These are phyloP conservation scores for Cheilosia grossa DNA, from an alignment of 2,888 invertebrate genomes.

Conservation along the genomic window DNA sequence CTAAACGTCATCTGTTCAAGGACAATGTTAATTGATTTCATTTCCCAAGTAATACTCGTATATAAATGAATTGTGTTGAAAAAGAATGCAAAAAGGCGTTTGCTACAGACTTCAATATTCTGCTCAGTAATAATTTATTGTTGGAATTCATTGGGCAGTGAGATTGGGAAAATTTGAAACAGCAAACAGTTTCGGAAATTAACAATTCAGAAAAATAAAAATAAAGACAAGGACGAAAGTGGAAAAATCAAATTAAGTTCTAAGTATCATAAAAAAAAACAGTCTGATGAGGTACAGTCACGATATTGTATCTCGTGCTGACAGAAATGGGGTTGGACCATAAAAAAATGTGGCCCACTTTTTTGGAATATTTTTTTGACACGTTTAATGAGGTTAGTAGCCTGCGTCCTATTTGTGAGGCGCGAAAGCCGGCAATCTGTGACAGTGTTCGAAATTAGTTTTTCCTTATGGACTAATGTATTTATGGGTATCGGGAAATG, in stretches of 20 bases:
- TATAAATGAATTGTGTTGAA: constrained; percentile 50
- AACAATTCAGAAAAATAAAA: constrained; percentile 44
- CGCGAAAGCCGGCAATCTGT: too few species aligned
- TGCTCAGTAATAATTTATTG: constrained; percentile 44
- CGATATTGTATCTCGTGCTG: not conserved
- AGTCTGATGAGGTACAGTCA: not conserved
- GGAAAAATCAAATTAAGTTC: constrained; percentile 26
- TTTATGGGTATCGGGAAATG: too few species aligned
- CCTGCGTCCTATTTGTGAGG: too few species aligned
- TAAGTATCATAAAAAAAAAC: not conserved
- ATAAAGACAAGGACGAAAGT: constrained; percentile 6
- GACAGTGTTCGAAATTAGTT: too few species aligned
- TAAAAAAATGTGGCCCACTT: not conserved
- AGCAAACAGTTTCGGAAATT: constrained; percentile 25
- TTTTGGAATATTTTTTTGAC: not conserved
- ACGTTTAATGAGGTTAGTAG: not conserved
- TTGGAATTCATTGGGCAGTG: not conserved
- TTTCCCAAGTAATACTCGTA: constrained; percentile 65
- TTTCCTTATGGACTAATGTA: too few species aligned
- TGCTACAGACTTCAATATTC: constrained; percentile 42
- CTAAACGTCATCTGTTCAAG: constrained; percentile 68
- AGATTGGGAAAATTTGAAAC: constrained; percentile 14
- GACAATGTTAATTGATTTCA: constrained; percentile 70
- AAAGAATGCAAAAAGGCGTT: constrained; percentile 66
- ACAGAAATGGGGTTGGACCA: not conserved